Evolutionary conservation across 2,797 vertebrate species (phyloP), one percentile per base, ranked within the genome.

Genomic region (Synanceia verrucosa): DNA sequence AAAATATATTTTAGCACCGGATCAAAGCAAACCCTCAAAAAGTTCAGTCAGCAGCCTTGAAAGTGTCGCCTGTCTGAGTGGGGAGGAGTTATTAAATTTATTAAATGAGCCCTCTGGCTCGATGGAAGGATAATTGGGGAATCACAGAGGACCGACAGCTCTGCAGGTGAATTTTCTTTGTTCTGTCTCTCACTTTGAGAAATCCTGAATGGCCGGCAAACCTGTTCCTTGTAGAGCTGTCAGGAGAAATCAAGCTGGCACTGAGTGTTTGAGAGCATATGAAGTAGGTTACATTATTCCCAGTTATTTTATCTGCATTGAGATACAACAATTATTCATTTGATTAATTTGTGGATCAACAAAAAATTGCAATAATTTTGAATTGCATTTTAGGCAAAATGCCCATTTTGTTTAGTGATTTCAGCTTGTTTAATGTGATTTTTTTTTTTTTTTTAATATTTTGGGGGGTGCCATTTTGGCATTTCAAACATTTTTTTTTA

Each of bases 121-220:
- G 51, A 39, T 52, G 56, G 31, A 57, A 44, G 23, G 64, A 70
- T 75, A 64, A 81, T 63, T 63, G 33, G 41, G 16, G 44, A 48
- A 59, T 68, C 41, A 69, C 21, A 55, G n/a, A 50, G 52, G 37
- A 47, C 59, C 24, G 56, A 65, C 36, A 44, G 65, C 14, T 26
- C 14, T 36, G 55, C 65, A 69, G 48, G 69, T 65, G 39, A 57
- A 56, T 70, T 65, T 70, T 76, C 57, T 51, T 23, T 62, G 26
- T 57, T 52, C 39, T 8, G 31, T 12, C 16, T 58, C 51, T 61
- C 18, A 39, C 48, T 67, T 41, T 61, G 56, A 70, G 43, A 78
- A 68, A 79, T 63, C 37, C 21, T 48, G 36, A 75, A 48, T 39
- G 57, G 21, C 43, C 29, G 56, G 48, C 34, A 58, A 56, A 64